These are phyloP conservation scores for Vicugna pacos DNA, from an alignment of 2,113 vertebrate genomes.

Conservation along the genomic window DNA sequence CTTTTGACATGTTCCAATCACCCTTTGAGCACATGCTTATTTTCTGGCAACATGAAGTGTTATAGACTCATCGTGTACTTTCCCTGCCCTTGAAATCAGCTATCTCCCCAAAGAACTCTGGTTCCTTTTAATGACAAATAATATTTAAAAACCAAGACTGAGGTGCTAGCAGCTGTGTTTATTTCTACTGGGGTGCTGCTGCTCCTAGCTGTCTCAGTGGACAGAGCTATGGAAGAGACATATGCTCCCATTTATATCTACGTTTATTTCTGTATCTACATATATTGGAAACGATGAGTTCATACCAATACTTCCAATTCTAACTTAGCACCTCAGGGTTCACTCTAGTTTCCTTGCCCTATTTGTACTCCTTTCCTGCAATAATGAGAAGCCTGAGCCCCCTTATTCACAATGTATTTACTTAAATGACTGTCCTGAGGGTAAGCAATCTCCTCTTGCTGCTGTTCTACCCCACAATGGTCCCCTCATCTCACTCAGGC, in stretches of 20 bases:
- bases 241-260: not conserved
- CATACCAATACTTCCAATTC: not conserved
- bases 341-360: not conserved
- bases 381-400: not conserved
- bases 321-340: not conserved
- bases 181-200: not conserved
- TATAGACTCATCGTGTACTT: not conserved
- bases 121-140: not conserved
- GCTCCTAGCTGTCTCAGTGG: not conserved
- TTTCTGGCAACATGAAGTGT: not conserved
- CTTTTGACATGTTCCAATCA: not conserved
- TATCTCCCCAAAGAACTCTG: not conserved
- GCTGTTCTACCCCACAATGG: not conserved
- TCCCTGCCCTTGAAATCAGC: not conserved
- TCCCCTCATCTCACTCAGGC: not conserved
- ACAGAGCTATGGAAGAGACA: not conserved
- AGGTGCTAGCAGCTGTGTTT: not conserved
- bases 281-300: not conserved
- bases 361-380: not conserved
- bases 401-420: not conserved
- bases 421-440: not conserved
- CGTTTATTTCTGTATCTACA: not conserved
- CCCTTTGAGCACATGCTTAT: not conserved
- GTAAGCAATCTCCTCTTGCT: not conserved
- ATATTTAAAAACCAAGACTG: constrained; percentile 18